A percentile compares a stretch with the other conserved stretches of the same genome.
Evolutionary conservation across 1,140 invertebrate species (phyloP).

Genomic region (Pseudobourletiella spinata): DNA sequence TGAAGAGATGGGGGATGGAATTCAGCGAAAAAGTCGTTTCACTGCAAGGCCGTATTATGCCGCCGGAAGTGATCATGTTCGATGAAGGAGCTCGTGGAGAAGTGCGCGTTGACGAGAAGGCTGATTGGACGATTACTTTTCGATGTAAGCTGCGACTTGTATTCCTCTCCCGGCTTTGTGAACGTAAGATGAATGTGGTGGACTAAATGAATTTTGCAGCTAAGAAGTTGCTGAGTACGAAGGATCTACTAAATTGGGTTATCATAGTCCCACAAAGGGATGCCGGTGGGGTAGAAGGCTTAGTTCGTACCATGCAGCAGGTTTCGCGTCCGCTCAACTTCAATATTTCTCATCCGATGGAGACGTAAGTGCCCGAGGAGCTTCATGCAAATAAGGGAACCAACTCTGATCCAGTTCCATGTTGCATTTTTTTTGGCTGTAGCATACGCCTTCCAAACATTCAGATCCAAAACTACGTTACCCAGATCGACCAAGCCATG

Average conservation of each 20-base stretch:
- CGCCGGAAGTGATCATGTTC: slow-evolving; percentile 18
- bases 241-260: slow-evolving; percentile 40
- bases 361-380: too few species aligned
- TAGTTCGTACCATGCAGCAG: slow-evolving; percentile 5
- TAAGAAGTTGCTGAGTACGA: background rate
- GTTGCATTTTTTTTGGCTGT: background rate
- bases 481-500: slow-evolving; percentile 50
- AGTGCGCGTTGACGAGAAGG: background rate
- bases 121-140: slow-evolving; percentile 22
- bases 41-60: slow-evolving; percentile 13
- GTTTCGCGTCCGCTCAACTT: slow-evolving; percentile 12
- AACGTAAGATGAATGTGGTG: too few species aligned
- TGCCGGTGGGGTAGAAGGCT: slow-evolving; percentile 1
- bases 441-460: slow-evolving; percentile 36
- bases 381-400: background rate
- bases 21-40: slow-evolving; percentile 4
- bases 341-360: slow-evolving; percentile 1
- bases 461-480: slow-evolving; percentile 37
- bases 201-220: background rate
- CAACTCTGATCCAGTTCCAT: too few species aligned
- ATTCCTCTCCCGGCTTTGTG: too few species aligned
- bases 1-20: slow-evolving; percentile 15
- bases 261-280: slow-evolving; percentile 39
- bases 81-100: background rate
- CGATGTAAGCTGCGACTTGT: slow-evolving; percentile 25